These are phyloP conservation scores for Elysia chlorotica DNA, from an alignment of 1,140 invertebrate genomes.

Conservation along the genomic window DNA sequence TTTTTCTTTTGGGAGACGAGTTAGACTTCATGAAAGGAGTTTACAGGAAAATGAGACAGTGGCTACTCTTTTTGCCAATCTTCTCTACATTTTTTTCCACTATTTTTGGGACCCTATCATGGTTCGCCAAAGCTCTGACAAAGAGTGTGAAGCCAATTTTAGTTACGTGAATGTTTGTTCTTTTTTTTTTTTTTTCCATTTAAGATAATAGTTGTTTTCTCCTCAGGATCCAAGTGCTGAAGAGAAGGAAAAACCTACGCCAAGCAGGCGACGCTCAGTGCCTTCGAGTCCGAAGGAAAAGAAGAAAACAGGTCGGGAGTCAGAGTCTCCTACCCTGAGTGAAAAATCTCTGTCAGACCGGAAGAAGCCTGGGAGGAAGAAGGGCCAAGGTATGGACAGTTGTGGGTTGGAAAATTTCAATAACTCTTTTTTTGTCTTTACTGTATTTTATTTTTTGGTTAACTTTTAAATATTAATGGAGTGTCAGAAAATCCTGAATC, in stretches of 20 bases:
- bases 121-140: no score
- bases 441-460: neutral
- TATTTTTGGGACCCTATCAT: neutral
- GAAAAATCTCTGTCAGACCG: conserved; percentile 22
- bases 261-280: neutral
- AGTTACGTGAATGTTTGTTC: no score
- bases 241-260: neutral
- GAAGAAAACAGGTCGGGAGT: neutral
- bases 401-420: neutral
- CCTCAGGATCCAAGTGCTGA: neutral
- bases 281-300: conserved; percentile 1
- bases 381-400: conserved; percentile 13
- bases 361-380: conserved; percentile 19
- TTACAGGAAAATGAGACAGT: no score
- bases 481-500: neutral
- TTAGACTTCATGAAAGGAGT: no score
- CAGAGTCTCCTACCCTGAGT: neutral
- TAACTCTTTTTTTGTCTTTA: neutral
- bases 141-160: no score
- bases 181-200: neutral
- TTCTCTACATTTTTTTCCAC: neutral
- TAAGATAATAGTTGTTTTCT: neutral
- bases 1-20: no score
- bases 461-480: neutral
- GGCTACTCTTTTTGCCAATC: neutral